Evolutionary conservation across 2,888 invertebrate genomes (phyloP), one percentile per base, ranked within the genome.

Genomic region (Drosophila differens): DNA sequence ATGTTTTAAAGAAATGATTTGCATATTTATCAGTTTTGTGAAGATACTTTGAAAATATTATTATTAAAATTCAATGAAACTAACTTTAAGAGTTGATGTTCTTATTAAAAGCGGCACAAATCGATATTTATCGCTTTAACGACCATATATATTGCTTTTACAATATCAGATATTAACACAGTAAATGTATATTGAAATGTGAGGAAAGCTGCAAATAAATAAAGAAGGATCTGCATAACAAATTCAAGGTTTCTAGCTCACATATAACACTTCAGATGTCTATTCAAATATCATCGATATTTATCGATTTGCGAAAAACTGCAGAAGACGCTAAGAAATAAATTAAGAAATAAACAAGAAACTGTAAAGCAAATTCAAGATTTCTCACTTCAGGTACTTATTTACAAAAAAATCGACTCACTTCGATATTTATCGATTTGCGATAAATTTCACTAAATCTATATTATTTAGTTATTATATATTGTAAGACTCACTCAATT

Each of bases 401-500:
- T 47, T 22, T 22, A 22, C 1, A 47, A 22, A 44, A 1, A 14
- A 14, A 47, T 7, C 14, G 14, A 47, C 47, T 14, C 14, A 2
- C 14, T 7, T 14, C 25, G 47, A 47, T 16, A 25, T 25, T 16
- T 47, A 47, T 25, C 22, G 47, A 47, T 25, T 25, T 47, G 2
- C 25, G 16, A 47, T 16, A 4, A 47, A 1, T 47, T 47, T 25
- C 9, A 47, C 9, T 9, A 9, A 4, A n/a, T 19, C 5, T n/a
- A 22, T 28, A 28, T 28, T 19, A 33, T 37, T 35, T 35, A 16
- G 35, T 35, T 35, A 35, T 35, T 16, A 35, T 35, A 5, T 35
- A 35, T 35, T 35, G 16, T 16, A 57, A 28, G 30, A 82, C 91
- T 91, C 81, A 93, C 92, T 91, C 89, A n/a, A 92, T 85, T 77